Evolutionary conservation across 2,113 vertebrate genomes (phyloP).

Genomic region (Cercopithecus mona): DNA sequence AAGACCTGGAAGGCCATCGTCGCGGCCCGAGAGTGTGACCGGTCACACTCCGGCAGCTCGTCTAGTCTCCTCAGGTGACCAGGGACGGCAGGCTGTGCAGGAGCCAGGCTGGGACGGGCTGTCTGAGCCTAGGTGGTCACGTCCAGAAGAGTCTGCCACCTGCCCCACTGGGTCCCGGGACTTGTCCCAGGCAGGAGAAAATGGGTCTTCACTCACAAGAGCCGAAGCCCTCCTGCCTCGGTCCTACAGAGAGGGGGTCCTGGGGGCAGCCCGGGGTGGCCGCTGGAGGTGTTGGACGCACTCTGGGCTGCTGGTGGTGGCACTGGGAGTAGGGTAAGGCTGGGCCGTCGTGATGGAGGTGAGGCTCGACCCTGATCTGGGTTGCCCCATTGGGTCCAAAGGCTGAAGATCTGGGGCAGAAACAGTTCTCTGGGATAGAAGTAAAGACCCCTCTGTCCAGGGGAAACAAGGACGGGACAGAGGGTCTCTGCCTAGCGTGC

Average conservation of each 20-base stretch:
- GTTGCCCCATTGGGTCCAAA: background rate
- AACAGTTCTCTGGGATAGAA: background rate
- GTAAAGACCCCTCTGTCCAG: background rate
- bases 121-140: fast-evolving
- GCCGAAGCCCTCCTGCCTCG: background rate
- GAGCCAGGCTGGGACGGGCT: fast-evolving
- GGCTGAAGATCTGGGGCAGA: background rate
- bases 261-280: background rate
- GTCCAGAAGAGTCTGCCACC: background rate
- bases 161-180: background rate
- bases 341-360: fast-evolving
- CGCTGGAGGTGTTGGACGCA: fast-evolving
- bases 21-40: constrained; percentile 88
- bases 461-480: too few relatives aligned
- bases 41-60: constrained; percentile 91
- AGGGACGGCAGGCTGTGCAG: fast-evolving
- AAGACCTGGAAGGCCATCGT: constrained; percentile 93
- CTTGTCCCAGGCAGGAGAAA: background rate
- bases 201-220: fast-evolving
- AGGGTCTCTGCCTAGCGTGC: background rate
- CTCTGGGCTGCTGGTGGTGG: background rate
- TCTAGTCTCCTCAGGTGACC: constrained; percentile 92
- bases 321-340: background rate
- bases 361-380: fast-evolving
- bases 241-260: background rate